A percentile compares a stretch with the other conserved stretches of the same genome.
phyloP scores from a whole-genome alignment of 2,888 invertebrate species.

The Teleiodes luculella region DNA sequence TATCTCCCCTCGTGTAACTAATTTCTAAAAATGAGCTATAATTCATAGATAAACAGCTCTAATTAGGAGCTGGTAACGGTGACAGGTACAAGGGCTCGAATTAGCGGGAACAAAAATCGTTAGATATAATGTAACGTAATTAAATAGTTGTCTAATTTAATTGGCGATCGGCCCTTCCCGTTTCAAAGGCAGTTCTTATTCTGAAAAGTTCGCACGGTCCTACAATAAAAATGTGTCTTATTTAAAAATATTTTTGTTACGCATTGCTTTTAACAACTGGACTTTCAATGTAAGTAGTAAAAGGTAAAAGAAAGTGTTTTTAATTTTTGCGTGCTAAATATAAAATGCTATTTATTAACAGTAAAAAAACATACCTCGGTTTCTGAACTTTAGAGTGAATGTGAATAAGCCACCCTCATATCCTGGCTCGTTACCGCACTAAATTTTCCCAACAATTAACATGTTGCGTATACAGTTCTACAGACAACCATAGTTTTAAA shows the following conservation, averaged over 20 bases:
- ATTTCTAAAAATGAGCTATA: constrained; percentile 41
- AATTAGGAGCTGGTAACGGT: constrained; percentile 46
- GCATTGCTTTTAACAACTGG: too few species aligned
- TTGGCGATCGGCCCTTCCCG: constrained; percentile 76
- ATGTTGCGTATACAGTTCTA: constrained; percentile 35
- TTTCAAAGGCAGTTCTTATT: constrained; percentile 34
- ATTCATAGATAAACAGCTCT: constrained; percentile 52
- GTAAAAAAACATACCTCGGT: too few species aligned
- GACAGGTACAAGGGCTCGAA: constrained; percentile 42
- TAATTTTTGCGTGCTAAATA: too few species aligned
- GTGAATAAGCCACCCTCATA: constrained; percentile 53
- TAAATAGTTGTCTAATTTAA: constrained; percentile 74
- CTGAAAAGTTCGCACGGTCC: neutral
- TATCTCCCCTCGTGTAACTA: constrained; percentile 35
- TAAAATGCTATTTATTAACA: too few species aligned
- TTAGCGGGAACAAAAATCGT: constrained; percentile 50
- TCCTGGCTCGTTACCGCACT: constrained; percentile 48
- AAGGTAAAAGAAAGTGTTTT: too few species aligned
- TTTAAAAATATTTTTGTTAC: neutral
- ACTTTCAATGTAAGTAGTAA: too few species aligned
- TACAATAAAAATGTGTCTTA: neutral
- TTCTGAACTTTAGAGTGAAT: neutral
- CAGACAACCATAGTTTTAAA: too few species aligned
- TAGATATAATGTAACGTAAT: constrained; percentile 46
- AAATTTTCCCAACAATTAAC: constrained; percentile 69